phyloP scores from a whole-genome alignment of 2,888 invertebrate species.

The Brenthis hecate region DNA sequence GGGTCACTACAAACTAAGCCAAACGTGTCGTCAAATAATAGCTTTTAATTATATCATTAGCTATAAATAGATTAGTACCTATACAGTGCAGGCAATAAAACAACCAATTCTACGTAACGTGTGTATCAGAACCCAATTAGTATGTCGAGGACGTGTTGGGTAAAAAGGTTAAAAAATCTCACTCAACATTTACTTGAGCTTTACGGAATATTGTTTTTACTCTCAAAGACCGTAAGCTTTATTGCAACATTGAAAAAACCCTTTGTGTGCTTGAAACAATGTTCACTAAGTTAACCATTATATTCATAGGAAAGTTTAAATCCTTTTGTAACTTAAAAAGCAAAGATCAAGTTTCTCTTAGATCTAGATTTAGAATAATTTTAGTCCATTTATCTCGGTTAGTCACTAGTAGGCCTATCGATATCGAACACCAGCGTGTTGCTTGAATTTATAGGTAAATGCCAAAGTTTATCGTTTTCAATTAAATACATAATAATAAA shows the following conservation, averaged over 20 bases:
- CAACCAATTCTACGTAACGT: neutral
- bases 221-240: slow-evolving; percentile 1
- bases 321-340: neutral
- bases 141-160: neutral
- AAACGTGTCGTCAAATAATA: no score
- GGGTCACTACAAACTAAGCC: no score
- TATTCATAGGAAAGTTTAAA: neutral
- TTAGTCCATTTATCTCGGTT: no score
- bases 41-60: neutral
- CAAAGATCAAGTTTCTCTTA: no score
- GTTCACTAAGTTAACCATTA: neutral
- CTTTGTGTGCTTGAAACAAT: neutral
- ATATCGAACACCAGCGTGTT: no score
- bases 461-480: no score
- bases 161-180: neutral
- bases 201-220: slow-evolving; percentile 1
- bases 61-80: neutral
- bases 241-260: neutral
- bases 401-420: no score
- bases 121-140: neutral
- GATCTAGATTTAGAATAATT: no score
- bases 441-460: no score
- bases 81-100: neutral
- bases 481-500: no score
- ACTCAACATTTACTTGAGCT: neutral